Percentiles rank a stretch among this genome's conserved stretches.
phyloP scores from a whole-genome alignment of 1,140 invertebrate species.

The Macrotrachela quadricornifera region DNA sequence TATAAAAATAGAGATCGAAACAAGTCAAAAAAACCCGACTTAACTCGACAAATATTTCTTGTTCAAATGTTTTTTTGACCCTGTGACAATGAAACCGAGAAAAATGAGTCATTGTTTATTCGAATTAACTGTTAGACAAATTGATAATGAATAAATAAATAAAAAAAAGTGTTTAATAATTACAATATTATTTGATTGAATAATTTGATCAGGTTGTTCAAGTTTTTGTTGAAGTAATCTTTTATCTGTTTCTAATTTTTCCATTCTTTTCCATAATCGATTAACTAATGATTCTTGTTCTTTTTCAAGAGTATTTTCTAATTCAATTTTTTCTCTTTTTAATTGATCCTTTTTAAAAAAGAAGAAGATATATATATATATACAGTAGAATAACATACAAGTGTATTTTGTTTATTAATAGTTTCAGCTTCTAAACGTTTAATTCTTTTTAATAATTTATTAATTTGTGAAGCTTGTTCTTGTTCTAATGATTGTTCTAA shows the following conservation, averaged over 20 bases:
- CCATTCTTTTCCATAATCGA: conserved; percentile 91
- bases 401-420: conserved; percentile 61
- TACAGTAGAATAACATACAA: conserved; percentile 30
- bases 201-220: conserved; percentile 50
- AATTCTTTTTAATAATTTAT: conserved; percentile 90
- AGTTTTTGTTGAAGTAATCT: conserved; percentile 68
- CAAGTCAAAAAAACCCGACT: too few relatives aligned
- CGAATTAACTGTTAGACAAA: too few relatives aligned
- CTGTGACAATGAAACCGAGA: too few relatives aligned
- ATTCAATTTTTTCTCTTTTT: conserved; percentile 76
- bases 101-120: too few relatives aligned
- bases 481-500: conserved; percentile 85
- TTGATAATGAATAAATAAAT: too few relatives aligned
- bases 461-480: conserved; percentile 88
- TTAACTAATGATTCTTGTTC: conserved; percentile 93
- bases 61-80: too few relatives aligned
- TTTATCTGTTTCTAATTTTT: conserved; percentile 87
- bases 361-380: too few relatives aligned
- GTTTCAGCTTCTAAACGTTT: conserved; percentile 91
- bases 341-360: conserved; percentile 28
- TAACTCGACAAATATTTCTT: too few relatives aligned
- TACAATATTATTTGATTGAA: too few relatives aligned
- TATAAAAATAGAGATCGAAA: too few relatives aligned
- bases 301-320: conserved; percentile 82
- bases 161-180: too few relatives aligned